A percentile compares a stretch with the other conserved stretches of the same genome.
These are phyloP conservation scores for Labeo calbasu DNA, from an alignment of 2,797 vertebrate genomes.

Conservation along the genomic window DNA sequence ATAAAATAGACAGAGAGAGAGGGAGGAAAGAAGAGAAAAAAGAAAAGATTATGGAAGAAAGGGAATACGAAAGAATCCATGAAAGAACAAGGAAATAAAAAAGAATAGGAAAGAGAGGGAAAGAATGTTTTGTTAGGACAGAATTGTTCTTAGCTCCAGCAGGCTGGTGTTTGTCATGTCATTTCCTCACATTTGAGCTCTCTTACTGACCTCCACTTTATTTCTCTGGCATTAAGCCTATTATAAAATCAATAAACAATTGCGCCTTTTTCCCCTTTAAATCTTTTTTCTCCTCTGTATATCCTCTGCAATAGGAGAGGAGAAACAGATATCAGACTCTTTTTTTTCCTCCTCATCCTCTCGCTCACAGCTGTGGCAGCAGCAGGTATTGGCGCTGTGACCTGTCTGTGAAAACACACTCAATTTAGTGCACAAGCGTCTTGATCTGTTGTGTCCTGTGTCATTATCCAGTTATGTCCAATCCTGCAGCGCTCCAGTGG, in stretches of 20 bases:
- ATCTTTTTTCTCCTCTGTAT: conserved; percentile 81
- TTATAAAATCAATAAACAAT: conserved; percentile 91
- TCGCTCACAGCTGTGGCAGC: conserved; percentile 13
- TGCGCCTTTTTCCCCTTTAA: conserved; percentile 80
- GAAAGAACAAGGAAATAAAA: not conserved
- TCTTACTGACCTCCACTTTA: conserved; percentile 76
- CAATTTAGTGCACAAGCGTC: conserved; percentile 60
- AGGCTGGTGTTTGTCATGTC: conserved; percentile 79
- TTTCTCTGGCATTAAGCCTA: conserved; percentile 84
- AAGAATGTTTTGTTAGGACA: conserved; percentile 73
- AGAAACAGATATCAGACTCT: conserved; percentile 38
- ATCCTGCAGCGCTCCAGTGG: conserved; percentile 47
- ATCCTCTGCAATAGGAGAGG: conserved; percentile 77
- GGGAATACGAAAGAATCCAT: not conserved
- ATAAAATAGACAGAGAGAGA: too few relatives aligned
- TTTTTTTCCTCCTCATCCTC: not conserved
- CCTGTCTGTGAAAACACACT: conserved; percentile 55
- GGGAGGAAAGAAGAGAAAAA: not conserved
- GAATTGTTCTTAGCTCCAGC: conserved; percentile 73
- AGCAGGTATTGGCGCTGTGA: conserved; percentile 57
- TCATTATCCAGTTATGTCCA: conserved; percentile 62
- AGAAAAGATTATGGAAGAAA: not conserved
- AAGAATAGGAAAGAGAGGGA: conserved; percentile 27
- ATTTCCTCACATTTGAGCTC: conserved; percentile 71
- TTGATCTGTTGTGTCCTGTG: conserved; percentile 49